A percentile compares a stretch with the other conserved stretches of the same genome.
Conservation (phyloP, 2,113 vertebrate genomes). For the Echinops telfairi region DNA sequence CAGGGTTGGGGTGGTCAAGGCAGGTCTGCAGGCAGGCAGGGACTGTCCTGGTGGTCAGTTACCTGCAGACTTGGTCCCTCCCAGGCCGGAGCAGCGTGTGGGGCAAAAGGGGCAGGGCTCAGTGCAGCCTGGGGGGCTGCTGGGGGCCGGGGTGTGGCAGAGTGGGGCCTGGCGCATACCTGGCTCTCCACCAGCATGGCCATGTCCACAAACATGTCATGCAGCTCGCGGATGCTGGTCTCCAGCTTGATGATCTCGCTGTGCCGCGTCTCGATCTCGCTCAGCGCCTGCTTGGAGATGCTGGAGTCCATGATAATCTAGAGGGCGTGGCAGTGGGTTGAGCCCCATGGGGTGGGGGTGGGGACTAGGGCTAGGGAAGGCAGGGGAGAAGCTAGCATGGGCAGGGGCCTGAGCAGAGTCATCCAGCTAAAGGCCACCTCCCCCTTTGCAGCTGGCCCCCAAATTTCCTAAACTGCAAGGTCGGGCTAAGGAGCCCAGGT, state of each 20-base stretch:
- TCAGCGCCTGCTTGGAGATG: conserved; percentile 97
- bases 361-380: neutral
- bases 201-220: conserved; percentile 99
- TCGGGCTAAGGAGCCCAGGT: no score
- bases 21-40: neutral
- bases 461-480: no score
- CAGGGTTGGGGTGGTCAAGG: neutral
- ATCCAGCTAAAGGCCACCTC: neutral
- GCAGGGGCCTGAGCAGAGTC: neutral
- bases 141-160: neutral
- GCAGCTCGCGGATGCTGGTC: conserved; percentile 97
- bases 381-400: neutral
- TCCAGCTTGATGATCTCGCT: conserved; percentile 98
- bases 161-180: conserved; percentile 85
- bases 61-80: conserved; percentile 81
- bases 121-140: conserved; percentile 59
- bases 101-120: conserved; percentile 73
- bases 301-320: conserved; percentile 98
- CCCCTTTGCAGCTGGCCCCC: neutral
- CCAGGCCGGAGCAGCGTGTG: conserved; percentile 74
- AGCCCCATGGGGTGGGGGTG: neutral
- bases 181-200: conserved; percentile 99
- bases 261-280: conserved; percentile 97
- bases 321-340: neutral
- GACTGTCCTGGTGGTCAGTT: neutral